Evolutionary conservation across 2,113 vertebrate genomes (phyloP).

Genomic region (Xenopus tropicalis): UCB_Xtro_10.0 CM004446.2:153162501-153163000

Average conservation of each 20-base stretch:
- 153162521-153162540: no score
- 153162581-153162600: background rate
- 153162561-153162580: background rate
- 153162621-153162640: background rate
- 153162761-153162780: background rate
- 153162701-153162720: no score
- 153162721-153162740: background rate
- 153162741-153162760: background rate
- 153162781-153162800: no score
- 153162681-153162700: no score
- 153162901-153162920: background rate
- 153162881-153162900: no score
- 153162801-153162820: background rate
- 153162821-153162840: background rate
- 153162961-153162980: no score
- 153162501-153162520: no score
- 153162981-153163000: background rate
- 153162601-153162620: no score
- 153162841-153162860: background rate
- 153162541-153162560: background rate
- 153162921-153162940: background rate
- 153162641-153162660: background rate
- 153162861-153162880: background rate
- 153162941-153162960: background rate
- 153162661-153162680: background rate